A percentile compares a stretch with the other conserved stretches of the same genome.
phyloP scores from a whole-genome alignment of 92 coral and sea anemone species.

The Porites rus region DNA sequence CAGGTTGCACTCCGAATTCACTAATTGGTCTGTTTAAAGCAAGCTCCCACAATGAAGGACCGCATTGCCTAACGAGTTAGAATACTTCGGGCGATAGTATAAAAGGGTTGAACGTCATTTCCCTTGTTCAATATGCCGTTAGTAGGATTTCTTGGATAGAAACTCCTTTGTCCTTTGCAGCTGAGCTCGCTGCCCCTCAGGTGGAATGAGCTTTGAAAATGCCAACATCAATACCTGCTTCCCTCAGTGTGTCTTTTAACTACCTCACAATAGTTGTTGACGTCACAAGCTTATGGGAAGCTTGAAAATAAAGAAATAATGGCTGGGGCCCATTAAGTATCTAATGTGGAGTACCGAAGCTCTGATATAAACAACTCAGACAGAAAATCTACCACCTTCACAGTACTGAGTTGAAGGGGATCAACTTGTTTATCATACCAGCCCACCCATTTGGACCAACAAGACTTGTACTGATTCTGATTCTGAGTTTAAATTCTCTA shows the following conservation, averaged over 20 bases:
- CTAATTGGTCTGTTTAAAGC: conserved; percentile 19
- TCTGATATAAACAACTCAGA: not conserved
- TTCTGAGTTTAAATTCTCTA: conserved; percentile 23
- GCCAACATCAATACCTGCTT: conserved; percentile 18
- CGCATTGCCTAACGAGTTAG: conserved; percentile 7
- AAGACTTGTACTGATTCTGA: conserved; percentile 37
- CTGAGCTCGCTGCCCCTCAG: conserved; percentile 42
- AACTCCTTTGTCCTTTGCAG: conserved; percentile 17
- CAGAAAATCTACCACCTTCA: not conserved
- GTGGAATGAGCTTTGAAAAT: conserved; percentile 47
- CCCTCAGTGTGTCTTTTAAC: conserved; percentile 33
- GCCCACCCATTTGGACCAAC: conserved; percentile 37
- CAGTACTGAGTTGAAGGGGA: conserved; percentile 21
- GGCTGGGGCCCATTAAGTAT: conserved; percentile 8
- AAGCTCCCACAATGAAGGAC: not conserved
- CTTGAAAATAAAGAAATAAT: conserved; percentile 34
- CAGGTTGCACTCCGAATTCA: conserved; percentile 20
- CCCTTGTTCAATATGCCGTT: conserved; percentile 38
- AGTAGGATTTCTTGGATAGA: conserved; percentile 26
- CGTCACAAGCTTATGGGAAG: conserved; percentile 28
- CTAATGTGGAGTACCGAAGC: too few relatives aligned
- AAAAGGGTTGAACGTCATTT: conserved; percentile 13
- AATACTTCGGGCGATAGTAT: conserved; percentile 5
- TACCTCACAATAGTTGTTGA: conserved; percentile 31
- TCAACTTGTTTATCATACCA: conserved; percentile 46